phyloP scores from a whole-genome alignment of 2,888 invertebrate genomes.

The Oasisia sp. region DNA sequence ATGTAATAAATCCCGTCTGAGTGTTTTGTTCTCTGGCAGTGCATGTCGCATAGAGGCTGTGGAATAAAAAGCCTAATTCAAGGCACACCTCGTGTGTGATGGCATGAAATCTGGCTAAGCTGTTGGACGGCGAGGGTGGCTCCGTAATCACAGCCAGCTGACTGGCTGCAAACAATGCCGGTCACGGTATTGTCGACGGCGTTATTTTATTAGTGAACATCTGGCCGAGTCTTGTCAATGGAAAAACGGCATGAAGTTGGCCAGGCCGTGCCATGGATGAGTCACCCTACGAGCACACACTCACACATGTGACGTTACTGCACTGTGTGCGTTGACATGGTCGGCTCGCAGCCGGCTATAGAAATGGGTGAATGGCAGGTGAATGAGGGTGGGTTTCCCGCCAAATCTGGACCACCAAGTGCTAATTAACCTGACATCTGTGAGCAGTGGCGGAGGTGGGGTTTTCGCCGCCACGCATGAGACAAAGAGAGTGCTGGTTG shows the following conservation, averaged over 20 bases:
- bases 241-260: not conserved
- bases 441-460: not conserved
- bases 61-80: not conserved
- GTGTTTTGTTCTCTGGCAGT: not conserved
- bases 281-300: not conserved
- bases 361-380: slow-evolving; percentile 17
- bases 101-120: not conserved
- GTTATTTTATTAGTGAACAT: not conserved
- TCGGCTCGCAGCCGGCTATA: not conserved
- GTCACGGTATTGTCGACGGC: not conserved
- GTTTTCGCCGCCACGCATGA: not conserved
- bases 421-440: slow-evolving; percentile 17
- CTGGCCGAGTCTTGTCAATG: not conserved
- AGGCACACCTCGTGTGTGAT: not conserved
- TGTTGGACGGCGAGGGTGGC: not conserved
- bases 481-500: not conserved
- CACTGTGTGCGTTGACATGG: not conserved
- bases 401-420: slow-evolving; percentile 3
- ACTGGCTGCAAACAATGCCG: not conserved
- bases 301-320: not conserved
- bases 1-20: not conserved
- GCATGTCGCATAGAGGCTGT: not conserved
- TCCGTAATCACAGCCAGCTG: not conserved
- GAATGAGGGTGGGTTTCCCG: not conserved
- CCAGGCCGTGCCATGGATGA: not conserved